Base-by-base conservation (phyloP, 2,113 vertebrate species). In the Crotalus tigris region DNA sequence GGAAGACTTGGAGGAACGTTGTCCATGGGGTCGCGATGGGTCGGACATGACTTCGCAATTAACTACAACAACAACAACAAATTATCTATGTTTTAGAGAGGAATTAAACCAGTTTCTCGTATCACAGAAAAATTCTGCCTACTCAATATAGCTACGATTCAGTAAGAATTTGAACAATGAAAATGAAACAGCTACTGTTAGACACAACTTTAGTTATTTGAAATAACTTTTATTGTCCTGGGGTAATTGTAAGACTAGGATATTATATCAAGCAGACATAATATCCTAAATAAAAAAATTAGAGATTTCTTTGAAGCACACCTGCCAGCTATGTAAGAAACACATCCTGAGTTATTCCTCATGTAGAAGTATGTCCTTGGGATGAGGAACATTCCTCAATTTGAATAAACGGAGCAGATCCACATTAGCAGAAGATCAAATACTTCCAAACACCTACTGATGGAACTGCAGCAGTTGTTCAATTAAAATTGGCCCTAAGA, bases 271-370 rank as follows among this genome's bases (percentile, higher is more conserved):
- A 46, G 46, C 46, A 46, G 46, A 46, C 46, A 5, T 95, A 94
- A 90, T 85, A 39, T 94, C 95, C 87, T 53, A 95, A 95, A 95
- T 5, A 13, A 10, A 26, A 23, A 15, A 97, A 97, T 93, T 89
- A 96, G 95, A 97, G 91, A 93, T 95, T 95, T 94, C 95, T 94
- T 94, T 97, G 95, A 96, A 97, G 97, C 94, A 96, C 91, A 96
- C 4, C 17, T 51, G 33, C 17, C 55, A 23, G 23, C 0, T 87
- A 7, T 4, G 49, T 49, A 21, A 53, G 58, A 69, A 90, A 46
- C 51, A 5, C 11, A 59, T 92, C 6, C 39, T 21, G 23, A 58
- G 85, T 10, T 17, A n/a, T 17, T 64, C 46, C 86, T 85, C 3
- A 51, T 33, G 64, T 19, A 75, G n/a, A 92, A 23, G 44, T 21